phyloP scores from a whole-genome alignment of 1,140 invertebrate genomes.

The Geopemphigus sp. region DNA sequence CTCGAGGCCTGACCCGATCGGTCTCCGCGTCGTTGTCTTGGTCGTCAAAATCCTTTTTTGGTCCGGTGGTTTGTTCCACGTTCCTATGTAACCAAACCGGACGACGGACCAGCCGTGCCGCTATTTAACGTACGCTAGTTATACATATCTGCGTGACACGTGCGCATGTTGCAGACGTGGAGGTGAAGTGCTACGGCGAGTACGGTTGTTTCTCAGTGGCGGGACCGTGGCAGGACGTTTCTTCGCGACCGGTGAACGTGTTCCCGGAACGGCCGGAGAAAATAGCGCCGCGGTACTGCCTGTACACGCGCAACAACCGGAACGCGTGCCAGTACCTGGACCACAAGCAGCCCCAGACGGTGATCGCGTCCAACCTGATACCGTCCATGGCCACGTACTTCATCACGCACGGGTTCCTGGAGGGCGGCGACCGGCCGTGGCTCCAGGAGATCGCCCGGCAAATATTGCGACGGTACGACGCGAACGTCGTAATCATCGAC shows the following conservation, averaged over 20 bases:
- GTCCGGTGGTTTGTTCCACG: no score
- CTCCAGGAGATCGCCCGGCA: constrained; percentile 53
- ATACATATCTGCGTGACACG: no score
- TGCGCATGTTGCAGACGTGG: constrained; percentile 41
- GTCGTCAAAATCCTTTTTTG: no score
- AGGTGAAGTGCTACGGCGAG: constrained; percentile 66
- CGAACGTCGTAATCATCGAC: constrained; percentile 76
- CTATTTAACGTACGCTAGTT: no score
- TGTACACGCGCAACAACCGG: constrained; percentile 60
- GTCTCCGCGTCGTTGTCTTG: no score
- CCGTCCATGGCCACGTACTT: constrained; percentile 67
- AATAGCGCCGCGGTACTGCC: constrained; percentile 59
- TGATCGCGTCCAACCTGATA: constrained; percentile 63
- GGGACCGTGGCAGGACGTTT: constrained; percentile 69
- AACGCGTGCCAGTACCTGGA: constrained; percentile 62
- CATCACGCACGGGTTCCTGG: constrained; percentile 81
- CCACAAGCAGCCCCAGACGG: constrained; percentile 64
- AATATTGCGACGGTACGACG: constrained; percentile 65
- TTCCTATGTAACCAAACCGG: no score
- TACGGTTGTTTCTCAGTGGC: constrained; percentile 81
- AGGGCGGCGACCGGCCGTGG: constrained; percentile 76
- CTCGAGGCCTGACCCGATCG: no score
- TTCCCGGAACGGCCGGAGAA: constrained; percentile 68
- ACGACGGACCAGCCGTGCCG: no score
- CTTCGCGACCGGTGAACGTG: constrained; percentile 71